Percentiles rank a stretch among this genome's conserved stretches.
Evolutionary conservation across 2,113 vertebrate genomes (phyloP).

Genomic region (Turnix velox): DNA sequence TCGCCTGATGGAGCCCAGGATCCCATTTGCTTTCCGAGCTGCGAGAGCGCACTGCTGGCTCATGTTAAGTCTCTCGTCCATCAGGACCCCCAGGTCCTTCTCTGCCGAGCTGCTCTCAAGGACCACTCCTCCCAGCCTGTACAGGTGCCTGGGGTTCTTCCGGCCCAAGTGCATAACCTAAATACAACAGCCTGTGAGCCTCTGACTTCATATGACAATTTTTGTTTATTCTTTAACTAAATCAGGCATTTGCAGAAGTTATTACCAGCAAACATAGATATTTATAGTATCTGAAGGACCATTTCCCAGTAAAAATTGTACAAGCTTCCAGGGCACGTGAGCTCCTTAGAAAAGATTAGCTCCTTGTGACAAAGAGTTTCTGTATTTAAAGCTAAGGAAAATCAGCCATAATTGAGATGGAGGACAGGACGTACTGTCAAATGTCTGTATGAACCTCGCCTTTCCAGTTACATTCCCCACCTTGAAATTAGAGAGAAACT

Average conservation of each 20-base stretch:
- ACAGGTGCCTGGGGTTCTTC: no score
- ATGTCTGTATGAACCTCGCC: neutral
- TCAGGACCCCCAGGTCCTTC: no score
- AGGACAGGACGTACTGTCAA: neutral
- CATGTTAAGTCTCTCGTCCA: no score
- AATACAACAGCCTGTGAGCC: neutral
- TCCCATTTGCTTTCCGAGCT: no score
- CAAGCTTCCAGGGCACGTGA: neutral
- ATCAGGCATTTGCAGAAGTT: neutral
- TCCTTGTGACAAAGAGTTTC: neutral
- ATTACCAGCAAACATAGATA: neutral
- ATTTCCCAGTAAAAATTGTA: neutral
- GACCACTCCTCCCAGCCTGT: no score
- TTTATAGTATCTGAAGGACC: neutral
- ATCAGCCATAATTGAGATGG: neutral
- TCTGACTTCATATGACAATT: neutral
- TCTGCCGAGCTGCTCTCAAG: no score
- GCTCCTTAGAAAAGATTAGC: neutral
- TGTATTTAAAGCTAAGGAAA: neutral
- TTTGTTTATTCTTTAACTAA: neutral
- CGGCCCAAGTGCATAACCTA: no score
- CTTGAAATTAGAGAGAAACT: neutral
- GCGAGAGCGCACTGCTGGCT: no score
- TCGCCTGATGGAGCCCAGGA: no score
- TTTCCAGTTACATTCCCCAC: neutral